Percentiles rank a stretch among this genome's conserved stretches.
phyloP scores from a whole-genome alignment of 2,888 invertebrate species.

The Amphimallon solstitiale region DNA sequence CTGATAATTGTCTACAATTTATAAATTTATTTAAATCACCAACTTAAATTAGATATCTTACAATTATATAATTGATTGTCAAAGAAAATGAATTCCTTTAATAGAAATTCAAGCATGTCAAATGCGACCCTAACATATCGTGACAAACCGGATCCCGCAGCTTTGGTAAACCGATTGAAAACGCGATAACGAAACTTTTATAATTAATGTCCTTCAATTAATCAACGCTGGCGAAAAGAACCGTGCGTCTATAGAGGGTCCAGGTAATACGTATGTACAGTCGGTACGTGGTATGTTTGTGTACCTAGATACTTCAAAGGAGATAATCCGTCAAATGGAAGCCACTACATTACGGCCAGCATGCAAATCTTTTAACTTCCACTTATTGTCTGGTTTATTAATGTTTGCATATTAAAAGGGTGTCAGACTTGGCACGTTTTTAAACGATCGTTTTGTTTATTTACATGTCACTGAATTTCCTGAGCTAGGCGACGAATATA shows the following conservation, averaged over 20 bases:
- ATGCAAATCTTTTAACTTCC: constrained; percentile 14
- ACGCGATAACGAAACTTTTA: background rate
- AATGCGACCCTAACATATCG: too few species aligned
- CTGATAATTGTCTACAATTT: too few species aligned
- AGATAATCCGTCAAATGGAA: constrained; percentile 12
- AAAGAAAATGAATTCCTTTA: too few species aligned
- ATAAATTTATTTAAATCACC: too few species aligned
- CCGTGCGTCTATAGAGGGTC: background rate
- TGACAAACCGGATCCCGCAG: too few species aligned
- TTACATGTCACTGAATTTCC: constrained; percentile 43
- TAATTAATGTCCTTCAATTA: constrained; percentile 5
- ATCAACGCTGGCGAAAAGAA: background rate
- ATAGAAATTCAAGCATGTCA: too few species aligned
- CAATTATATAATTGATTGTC: too few species aligned
- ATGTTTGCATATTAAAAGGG: constrained; percentile 8
- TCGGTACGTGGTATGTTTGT: background rate
- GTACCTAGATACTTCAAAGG: background rate
- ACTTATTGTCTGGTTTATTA: constrained; percentile 8
- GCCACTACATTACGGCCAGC: constrained; percentile 1
- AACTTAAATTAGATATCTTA: too few species aligned
- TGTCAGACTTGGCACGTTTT: constrained; percentile 9
- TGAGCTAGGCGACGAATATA: constrained; percentile 31
- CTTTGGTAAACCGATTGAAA: background rate
- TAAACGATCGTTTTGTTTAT: constrained; percentile 29
- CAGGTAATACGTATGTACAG: background rate